These are phyloP conservation scores for Florisuga fusca DNA, from an alignment of 2,797 vertebrate genomes.

Conservation along the genomic window DNA sequence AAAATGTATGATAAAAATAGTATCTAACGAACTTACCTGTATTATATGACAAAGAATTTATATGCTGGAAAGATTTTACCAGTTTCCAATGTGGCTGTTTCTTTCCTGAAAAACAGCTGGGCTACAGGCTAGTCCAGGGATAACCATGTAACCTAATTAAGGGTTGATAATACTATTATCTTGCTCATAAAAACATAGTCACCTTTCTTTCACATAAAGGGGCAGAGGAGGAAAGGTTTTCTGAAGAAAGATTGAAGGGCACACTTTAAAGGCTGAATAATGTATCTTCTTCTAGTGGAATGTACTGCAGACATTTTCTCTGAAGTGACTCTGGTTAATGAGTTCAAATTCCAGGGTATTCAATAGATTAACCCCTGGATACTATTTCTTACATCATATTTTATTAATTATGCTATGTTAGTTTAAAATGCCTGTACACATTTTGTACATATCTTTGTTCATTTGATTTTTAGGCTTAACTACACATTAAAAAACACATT, in stretches of 20 bases:
- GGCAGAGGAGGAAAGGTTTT: not conserved
- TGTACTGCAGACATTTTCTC: not conserved
- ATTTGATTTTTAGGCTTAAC: constrained; percentile 6
- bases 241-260: not conserved
- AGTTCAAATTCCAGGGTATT: not conserved
- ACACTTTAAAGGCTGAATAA: not conserved
- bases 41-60: not conserved
- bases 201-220: not conserved
- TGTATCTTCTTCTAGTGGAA: not conserved
- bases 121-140: not conserved
- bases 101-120: not conserved
- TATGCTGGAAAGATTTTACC: not conserved
- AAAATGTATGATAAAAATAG: not conserved
- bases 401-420: not conserved
- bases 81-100: not conserved
- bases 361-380: not conserved
- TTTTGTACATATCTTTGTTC: constrained; percentile 15
- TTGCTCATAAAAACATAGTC: not conserved
- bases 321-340: not conserved
- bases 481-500: constrained; percentile 14
- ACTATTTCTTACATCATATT: constrained; percentile 3
- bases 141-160: not conserved
- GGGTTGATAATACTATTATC: not conserved
- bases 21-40: not conserved
- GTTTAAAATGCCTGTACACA: not conserved